Percentiles rank a stretch among this genome's conserved stretches.
Conservation (phyloP, 1,140 invertebrate species). For the Magallana gigas region DNA sequence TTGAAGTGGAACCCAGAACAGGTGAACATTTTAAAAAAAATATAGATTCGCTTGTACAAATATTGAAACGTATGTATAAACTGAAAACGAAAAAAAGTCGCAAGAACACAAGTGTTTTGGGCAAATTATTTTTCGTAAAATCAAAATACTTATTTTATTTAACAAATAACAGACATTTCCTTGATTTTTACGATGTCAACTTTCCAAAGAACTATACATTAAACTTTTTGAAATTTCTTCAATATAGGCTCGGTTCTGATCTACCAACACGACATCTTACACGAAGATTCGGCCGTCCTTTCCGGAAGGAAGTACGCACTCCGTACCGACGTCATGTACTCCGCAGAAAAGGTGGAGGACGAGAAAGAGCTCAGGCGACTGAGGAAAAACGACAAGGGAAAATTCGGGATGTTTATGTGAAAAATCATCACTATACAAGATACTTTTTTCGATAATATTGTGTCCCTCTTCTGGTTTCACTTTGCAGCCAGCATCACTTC, state of each 20-base stretch:
- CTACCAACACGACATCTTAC: conserved; percentile 67
- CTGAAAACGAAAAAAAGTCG: no score
- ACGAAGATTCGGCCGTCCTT: conserved; percentile 64
- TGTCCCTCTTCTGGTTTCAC: no score
- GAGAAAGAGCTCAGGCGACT: conserved; percentile 28
- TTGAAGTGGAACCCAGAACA: conserved; percentile 62
- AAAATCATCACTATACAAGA: background rate
- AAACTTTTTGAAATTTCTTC: background rate
- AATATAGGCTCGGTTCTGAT: conserved; percentile 62
- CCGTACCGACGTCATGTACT: conserved; percentile 68
- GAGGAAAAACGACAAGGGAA: background rate
- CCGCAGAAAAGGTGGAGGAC: conserved; percentile 21
- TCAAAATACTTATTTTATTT: no score
- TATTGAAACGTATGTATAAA: background rate
- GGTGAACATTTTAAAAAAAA: conserved; percentile 16
- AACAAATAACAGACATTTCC: no score
- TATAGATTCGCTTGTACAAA: no score
- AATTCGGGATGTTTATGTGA: conserved; percentile 24
- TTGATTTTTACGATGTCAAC: no score
- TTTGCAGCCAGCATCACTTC: no score
- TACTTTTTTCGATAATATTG: no score
- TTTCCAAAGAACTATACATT: no score
- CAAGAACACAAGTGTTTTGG: no score
- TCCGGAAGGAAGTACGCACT: conserved; percentile 64
- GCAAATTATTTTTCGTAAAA: no score